Evolutionary conservation across 1,140 invertebrate genomes (phyloP), one percentile per base, ranked within the genome.

Genomic region (Eriocheir sinensis): DNA sequence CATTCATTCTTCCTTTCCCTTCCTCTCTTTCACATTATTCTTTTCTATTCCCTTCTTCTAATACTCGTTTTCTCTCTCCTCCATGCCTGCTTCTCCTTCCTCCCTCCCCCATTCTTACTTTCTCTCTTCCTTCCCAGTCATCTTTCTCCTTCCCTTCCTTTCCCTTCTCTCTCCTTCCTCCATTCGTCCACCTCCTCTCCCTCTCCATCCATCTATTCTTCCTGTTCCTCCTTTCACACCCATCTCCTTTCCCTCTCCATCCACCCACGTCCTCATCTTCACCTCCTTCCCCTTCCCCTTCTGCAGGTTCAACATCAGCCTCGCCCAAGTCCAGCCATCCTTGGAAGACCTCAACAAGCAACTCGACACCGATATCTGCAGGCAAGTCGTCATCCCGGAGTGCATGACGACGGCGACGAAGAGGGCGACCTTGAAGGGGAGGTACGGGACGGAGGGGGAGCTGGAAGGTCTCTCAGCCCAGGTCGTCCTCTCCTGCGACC

Each of bases 281-380:
- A 72, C 21, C 12, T 27, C 27, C 60, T n/a, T 91, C 15, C 79
- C 32, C 30, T 0, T 72, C 17, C 30, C 30, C 38, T 44, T 27
- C 41, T 12, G 0, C 81, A 93, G 92, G 32, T n/a, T 40, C 92
- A 93, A 93, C 92, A 89, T 93, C 60, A 72, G 60, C 83, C 12
- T 85, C 48, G 53, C 53, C 4, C 44, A 88, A 36, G 53, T 38
- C 83, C 83, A 86, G 30, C 8, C 0, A 0, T 88, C 40, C 92
- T 83, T 93, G 53, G 21, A 83, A 0, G 8, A 79, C 36, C 48
- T 89, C 4, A 93, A 93, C 80, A 6, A 32, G 27, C 3, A n/a
- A 2, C 6, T 85, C 17, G 92, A 93, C 44, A 0, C 0, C 0
- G 44, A 40, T 9, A 48, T 8, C 44, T 93, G 92, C 53, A 44